Evolutionary conservation across 2,797 vertebrate species (phyloP), one percentile per base, ranked within the genome.

Genomic region (Naso thynnoides): DNA sequence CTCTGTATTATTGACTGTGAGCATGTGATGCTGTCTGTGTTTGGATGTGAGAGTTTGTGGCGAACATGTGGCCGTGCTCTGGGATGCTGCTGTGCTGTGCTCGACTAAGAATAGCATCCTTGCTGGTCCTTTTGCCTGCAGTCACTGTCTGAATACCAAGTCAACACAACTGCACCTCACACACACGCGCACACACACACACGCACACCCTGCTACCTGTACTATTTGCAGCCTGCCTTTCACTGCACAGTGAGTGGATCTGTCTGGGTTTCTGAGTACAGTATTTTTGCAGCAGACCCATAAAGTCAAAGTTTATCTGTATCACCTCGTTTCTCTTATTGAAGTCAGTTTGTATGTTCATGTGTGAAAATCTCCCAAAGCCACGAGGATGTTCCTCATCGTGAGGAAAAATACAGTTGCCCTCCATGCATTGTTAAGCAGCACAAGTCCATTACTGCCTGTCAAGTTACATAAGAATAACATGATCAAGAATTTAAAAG

Each of bases 41-140:
- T 21, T 64, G 33, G 68, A 4, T 31, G 4, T 31, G 31, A 31
- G 63, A 31, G 62, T 53, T 56, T 33, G 73, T 52, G 24, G 61
- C 8, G 19, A 27, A 48, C 53, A 8, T 44, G 64, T 29, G 42
- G 16, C 7, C 38, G 29, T 47, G 83, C 71, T 84, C 73, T 76
- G 61, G 73, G 74, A 82, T 49, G 81, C 77, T 76, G 75, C 74
- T 72, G 70, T 54, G 68, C 74, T 70, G 70, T 54, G 70, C 83
- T 66, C 23, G 38, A 66, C 89, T 86, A 86, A 91, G 82, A 89
- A 91, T 85, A 89, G 87, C 77, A 70, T 86, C 78, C 69, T 73
- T 13, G 26, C 86, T 58, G 33, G 73, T 86, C 78, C 68, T 88
- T 78, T 83, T 3, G 82, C 88, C 86, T 79, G 76, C 79, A 86